These are phyloP conservation scores for Colaptes auratus DNA, from an alignment of 2,113 vertebrate genomes.

Conservation along the genomic window DNA sequence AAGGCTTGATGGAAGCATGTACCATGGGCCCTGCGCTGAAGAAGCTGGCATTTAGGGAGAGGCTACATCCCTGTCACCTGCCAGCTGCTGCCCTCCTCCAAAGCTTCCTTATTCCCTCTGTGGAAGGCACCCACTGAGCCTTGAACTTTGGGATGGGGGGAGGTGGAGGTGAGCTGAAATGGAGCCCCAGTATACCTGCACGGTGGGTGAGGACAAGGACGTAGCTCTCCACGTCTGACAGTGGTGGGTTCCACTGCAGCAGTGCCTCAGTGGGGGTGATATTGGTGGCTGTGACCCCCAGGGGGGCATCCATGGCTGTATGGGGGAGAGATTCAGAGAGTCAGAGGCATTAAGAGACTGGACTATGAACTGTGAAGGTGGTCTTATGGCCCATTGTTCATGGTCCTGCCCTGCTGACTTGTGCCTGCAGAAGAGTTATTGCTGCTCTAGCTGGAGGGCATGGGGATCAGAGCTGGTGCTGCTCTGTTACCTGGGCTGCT, in stretches of 20 bases:
- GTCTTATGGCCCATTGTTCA: rapidly evolving
- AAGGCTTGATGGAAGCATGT: background rate
- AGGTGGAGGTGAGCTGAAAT: background rate
- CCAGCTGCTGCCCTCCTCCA: background rate
- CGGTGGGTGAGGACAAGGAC: conserved; percentile 85
- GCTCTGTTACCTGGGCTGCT: background rate
- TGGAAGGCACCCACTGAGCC: background rate
- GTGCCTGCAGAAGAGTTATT: background rate
- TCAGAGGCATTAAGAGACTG: background rate
- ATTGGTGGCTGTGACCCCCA: conserved; percentile 85
- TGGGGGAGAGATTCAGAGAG: background rate
- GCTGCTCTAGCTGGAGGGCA: background rate
- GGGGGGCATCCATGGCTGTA: conserved; percentile 92
- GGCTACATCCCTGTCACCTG: background rate
- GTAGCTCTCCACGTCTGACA: conserved; percentile 89
- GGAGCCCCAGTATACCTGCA: conserved; percentile 71
- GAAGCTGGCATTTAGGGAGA: background rate
- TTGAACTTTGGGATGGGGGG: background rate
- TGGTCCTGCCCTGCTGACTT: background rate
- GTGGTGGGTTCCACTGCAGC: conserved; percentile 87
- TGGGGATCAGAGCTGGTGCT: background rate
- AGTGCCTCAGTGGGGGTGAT: conserved; percentile 89
- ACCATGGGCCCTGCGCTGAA: background rate
- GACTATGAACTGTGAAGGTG: background rate
- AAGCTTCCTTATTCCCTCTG: background rate